phyloP scores from a whole-genome alignment of 2,888 invertebrate genomes.

The Bellardia pandia region DNA sequence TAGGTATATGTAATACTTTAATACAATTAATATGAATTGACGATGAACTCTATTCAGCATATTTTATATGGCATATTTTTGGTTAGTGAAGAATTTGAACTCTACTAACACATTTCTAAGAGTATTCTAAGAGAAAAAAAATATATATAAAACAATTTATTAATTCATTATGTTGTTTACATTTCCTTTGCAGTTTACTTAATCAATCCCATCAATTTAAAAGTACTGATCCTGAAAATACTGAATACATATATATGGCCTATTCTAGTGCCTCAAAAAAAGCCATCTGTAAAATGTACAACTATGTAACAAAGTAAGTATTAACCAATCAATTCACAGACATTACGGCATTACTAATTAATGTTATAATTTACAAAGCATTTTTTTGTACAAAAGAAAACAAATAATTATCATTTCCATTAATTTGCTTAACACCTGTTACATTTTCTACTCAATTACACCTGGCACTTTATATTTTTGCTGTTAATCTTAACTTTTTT shows the following conservation, averaged over 20 bases:
- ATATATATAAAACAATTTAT: no score
- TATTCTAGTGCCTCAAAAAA: slow-evolving; percentile 78
- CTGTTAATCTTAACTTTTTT: slow-evolving; percentile 15
- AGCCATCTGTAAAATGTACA: slow-evolving; percentile 79
- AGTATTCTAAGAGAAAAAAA: no score
- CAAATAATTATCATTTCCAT: background rate
- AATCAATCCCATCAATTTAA: slow-evolving; percentile 78
- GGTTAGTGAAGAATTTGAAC: no score
- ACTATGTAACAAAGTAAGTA: slow-evolving; percentile 80
- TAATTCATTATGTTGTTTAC: background rate
- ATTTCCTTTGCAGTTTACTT: slow-evolving; percentile 75
- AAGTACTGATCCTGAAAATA: slow-evolving; percentile 77
- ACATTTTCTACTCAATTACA: slow-evolving; percentile 26
- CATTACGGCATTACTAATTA: background rate
- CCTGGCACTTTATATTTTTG: slow-evolving; percentile 44
- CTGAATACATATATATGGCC: slow-evolving; percentile 79
- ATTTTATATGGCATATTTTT: no score
- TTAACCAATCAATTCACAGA: background rate
- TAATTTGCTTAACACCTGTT: slow-evolving; percentile 7
- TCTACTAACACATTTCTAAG: no score
- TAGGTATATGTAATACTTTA: no score
- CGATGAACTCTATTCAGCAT: no score
- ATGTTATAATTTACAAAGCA: background rate
- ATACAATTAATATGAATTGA: no score
- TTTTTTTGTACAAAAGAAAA: background rate